A percentile compares a stretch with the other conserved stretches of the same genome.
These are phyloP conservation scores for Pygocentrus nattereri DNA, from an alignment of 2,797 vertebrate species.

Conservation along the genomic window DNA sequence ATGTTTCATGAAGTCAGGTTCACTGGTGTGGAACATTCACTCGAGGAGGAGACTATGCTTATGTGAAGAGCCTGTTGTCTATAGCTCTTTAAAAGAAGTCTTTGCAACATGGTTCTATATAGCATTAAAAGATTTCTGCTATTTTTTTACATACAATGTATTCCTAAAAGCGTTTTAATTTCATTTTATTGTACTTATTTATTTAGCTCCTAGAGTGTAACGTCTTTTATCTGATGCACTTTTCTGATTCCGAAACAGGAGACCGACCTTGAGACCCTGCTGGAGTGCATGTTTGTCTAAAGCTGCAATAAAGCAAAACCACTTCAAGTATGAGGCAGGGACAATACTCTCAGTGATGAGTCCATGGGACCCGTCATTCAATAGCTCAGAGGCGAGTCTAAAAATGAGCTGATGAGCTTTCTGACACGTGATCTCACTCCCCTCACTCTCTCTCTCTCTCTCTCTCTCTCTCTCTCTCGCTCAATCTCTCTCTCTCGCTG, in stretches of 20 bases:
- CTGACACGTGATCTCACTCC: conserved; percentile 49
- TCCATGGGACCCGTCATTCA: conserved; percentile 22
- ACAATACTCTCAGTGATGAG: conserved; percentile 31
- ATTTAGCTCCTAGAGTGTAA: background rate
- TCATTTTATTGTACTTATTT: background rate
- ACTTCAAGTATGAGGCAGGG: conserved; percentile 5
- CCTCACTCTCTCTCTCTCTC: background rate
- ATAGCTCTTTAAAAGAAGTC: too few species aligned
- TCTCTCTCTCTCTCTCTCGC: background rate
- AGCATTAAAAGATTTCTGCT: background rate
- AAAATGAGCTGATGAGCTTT: conserved; percentile 60
- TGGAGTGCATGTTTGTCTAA: conserved; percentile 40
- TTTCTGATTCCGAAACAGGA: conserved; percentile 32
- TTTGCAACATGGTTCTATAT: background rate
- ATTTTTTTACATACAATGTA: background rate
- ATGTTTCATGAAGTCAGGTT: background rate
- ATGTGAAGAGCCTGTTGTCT: too few species aligned
- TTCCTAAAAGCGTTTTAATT: background rate
- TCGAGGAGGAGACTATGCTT: background rate
- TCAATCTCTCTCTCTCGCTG: too few species aligned
- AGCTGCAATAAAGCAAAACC: conserved; percentile 12
- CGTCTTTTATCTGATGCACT: background rate
- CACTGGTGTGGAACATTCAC: background rate
- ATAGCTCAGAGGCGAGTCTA: conserved; percentile 39
- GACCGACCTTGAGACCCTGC: conserved; percentile 7